Conservation (phyloP, 2,113 vertebrate species). For the Cephalopholis sonnerati region DNA sequence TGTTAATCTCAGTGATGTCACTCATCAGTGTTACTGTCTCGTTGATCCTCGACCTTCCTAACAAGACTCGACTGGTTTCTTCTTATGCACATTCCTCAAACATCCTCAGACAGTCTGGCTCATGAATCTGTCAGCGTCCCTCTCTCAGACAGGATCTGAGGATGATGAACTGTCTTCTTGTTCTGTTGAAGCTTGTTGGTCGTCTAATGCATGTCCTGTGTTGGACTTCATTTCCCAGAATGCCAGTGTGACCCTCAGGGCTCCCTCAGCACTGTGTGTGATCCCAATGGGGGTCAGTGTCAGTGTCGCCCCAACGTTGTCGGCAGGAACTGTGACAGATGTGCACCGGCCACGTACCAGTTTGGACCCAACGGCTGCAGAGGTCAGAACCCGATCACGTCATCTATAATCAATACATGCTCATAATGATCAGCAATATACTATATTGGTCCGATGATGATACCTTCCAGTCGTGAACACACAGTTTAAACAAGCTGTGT, state of each 20-base stretch:
- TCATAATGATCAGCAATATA: not conserved
- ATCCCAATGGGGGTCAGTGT: slow-evolving; percentile 94
- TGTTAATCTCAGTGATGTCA: slow-evolving; percentile 3
- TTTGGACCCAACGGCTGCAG: slow-evolving; percentile 95
- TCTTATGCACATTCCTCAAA: slow-evolving; percentile 21
- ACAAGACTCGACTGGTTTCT: slow-evolving; percentile 32
- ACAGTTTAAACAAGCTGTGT: not conserved
- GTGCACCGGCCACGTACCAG: slow-evolving; percentile 91
- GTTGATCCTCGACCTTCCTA: not conserved
- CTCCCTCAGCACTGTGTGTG: slow-evolving; percentile 93
- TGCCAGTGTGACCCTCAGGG: slow-evolving; percentile 96
- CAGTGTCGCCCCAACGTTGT: slow-evolving; percentile 92
- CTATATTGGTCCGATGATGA: too few species aligned
- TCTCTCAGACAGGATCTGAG: not conserved
- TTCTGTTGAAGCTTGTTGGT: not conserved
- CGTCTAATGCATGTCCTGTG: not conserved
- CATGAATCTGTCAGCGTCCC: slow-evolving; percentile 8
- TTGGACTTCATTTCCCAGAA: slow-evolving; percentile 81
- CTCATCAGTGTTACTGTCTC: not conserved
- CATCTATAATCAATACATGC: not conserved
- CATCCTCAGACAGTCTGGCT: not conserved
- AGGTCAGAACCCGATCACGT: slow-evolving; percentile 65
- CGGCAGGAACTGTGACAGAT: slow-evolving; percentile 92
- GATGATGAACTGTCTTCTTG: not conserved
- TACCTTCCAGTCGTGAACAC: not conserved